phyloP scores from a whole-genome alignment of 2,888 invertebrate genomes.

The Meteorus colon region DNA sequence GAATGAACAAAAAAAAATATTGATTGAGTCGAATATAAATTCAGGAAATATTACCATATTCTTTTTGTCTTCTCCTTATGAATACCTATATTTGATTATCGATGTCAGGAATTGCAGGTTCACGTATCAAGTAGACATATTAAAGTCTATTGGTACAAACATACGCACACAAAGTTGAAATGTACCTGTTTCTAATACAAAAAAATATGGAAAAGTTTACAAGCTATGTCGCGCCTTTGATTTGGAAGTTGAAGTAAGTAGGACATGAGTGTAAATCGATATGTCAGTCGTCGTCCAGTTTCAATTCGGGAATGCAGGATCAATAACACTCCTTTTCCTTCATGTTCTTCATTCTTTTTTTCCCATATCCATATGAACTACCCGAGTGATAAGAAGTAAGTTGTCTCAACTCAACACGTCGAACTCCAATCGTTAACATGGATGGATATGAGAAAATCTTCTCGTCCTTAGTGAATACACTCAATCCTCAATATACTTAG shows the following conservation, averaged over 20 bases:
- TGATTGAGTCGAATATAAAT: background rate
- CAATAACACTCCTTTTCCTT: slow-evolving; percentile 52
- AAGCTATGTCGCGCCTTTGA: slow-evolving; percentile 54
- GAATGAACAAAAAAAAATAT: background rate
- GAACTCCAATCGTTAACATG: background rate
- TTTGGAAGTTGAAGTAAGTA: slow-evolving; percentile 62
- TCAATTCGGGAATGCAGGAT: slow-evolving; percentile 62
- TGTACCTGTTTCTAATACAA: no score
- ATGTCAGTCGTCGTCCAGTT: slow-evolving; percentile 65
- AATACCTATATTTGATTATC: background rate
- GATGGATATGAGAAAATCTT: background rate
- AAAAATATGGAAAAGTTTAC: slow-evolving; percentile 3
- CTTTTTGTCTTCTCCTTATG: no score
- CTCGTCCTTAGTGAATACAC: background rate
- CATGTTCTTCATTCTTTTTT: background rate
- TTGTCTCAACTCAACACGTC: background rate
- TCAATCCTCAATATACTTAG: no score
- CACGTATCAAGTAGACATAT: background rate
- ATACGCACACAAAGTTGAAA: background rate
- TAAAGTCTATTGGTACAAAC: background rate
- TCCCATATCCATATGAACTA: background rate
- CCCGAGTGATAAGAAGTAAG: background rate
- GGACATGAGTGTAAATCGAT: slow-evolving; percentile 65
- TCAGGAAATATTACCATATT: no score
- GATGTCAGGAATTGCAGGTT: background rate